These are phyloP conservation scores for Cynocephalus volans DNA, from an alignment of 2,113 vertebrate genomes.

Conservation along the genomic window DNA sequence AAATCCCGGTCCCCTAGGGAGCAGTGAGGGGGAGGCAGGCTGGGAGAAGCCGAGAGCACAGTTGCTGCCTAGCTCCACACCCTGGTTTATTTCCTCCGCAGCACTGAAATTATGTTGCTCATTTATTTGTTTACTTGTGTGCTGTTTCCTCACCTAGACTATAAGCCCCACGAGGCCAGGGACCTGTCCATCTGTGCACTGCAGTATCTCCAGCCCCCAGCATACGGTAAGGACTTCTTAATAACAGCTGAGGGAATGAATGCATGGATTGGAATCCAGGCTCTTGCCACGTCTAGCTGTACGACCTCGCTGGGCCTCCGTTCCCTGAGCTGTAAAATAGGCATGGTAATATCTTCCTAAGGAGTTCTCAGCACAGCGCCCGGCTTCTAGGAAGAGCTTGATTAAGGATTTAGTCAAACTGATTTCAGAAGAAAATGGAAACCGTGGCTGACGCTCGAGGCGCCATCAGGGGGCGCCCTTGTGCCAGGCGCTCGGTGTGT, in stretches of 20 bases:
- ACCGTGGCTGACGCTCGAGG: not conserved
- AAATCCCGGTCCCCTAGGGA: slow-evolving; percentile 63
- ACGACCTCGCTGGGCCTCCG: not conserved
- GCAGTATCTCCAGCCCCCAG: not conserved
- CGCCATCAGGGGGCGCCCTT: slow-evolving; percentile 79
- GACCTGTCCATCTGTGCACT: not conserved
- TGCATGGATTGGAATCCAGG: not conserved
- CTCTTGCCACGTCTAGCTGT: not conserved
- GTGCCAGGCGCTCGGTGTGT: slow-evolving; percentile 44
- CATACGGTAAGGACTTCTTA: not conserved
- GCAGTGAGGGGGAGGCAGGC: slow-evolving; percentile 55
- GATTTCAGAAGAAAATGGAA: slow-evolving; percentile 56
- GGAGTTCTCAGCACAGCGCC: not conserved
- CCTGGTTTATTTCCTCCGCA: slow-evolving; percentile 62
- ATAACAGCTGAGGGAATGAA: not conserved
- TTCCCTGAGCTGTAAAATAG: slow-evolving; percentile 16
- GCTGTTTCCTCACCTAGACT: slow-evolving; percentile 53
- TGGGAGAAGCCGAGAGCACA: not conserved
- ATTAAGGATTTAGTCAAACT: not conserved
- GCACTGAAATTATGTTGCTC: slow-evolving; percentile 63
- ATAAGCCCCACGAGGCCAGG: not conserved
- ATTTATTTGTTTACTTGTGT: slow-evolving; percentile 67
- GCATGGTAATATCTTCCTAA: not conserved
- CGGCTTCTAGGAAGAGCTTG: not conserved
- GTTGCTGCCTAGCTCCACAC: slow-evolving; percentile 64